Base-by-base conservation (phyloP, 37 sponge, comb jelly and placozoan genomes). In the Haliclona indistincta region DNA sequence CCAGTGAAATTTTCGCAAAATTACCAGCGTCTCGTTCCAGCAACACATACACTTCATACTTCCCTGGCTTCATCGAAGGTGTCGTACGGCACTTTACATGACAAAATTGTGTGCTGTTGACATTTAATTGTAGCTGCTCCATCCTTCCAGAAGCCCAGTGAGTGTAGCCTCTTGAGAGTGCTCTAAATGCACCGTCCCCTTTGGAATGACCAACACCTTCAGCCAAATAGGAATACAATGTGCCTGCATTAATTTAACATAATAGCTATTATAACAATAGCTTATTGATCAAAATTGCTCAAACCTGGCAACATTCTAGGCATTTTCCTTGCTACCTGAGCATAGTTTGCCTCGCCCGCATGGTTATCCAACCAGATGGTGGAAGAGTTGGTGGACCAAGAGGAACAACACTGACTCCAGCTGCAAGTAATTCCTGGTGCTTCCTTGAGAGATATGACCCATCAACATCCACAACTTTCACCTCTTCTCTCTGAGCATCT, bases 351-450 rank as follows among this genome's bases (percentile, higher is more conserved):
- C n/a, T n/a, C n/a, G n/a, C n/a, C n/a, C n/a, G n/a, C n/a, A n/a
- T n/a, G n/a, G n/a, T n/a, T n/a, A n/a, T n/a, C 84, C 84, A 83
- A 22, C 84, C 84, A 67, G 47, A 13, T 11, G 75, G 6, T 22
- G 85, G 84, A 11, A 39, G 17, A 69, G 39, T 4, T 35, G 84
- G 84, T 22, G 8, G 15, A n/a, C 19, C 54, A 17, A 44, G 45
- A 4, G 43, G 35, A 25, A 43, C 40, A 25, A 82, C 67, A 10
- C 30, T 64, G 13, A 22, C 35, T 36, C 83, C 83, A 74, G 67
- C 28, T 8, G 65, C 83, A 56, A 22, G 29, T 11, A 82, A 51
- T 32, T 36, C 20, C 68, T 52, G 66, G 68, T 64, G 28, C 36
- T 82, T 82, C 56, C 28, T 51, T 55, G 65, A 65, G n/a, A 66